Evolutionary conservation across 2,888 invertebrate species (phyloP).

Genomic region (Hypena proboscidalis): DNA sequence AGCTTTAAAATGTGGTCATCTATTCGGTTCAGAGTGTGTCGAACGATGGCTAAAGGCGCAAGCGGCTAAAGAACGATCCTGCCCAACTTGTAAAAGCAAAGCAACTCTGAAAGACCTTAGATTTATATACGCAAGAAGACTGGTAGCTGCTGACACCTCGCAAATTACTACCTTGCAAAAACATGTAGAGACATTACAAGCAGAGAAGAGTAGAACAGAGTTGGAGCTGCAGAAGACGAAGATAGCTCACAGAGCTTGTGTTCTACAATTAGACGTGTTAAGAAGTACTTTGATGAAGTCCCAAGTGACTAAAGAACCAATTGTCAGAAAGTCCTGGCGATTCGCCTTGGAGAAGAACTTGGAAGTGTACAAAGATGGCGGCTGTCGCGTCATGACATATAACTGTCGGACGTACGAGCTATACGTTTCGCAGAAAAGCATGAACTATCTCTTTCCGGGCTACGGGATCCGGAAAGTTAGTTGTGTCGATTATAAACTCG

Average conservation of each 20-base stretch:
- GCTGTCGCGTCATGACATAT: constrained; percentile 92
- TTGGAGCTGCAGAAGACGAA: constrained; percentile 85
- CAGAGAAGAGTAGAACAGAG: constrained; percentile 85
- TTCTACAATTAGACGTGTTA: constrained; percentile 61
- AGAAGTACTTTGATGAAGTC: constrained; percentile 62
- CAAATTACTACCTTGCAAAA: constrained; percentile 89
- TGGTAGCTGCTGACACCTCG: constrained; percentile 91
- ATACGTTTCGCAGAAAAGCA: constrained; percentile 91
- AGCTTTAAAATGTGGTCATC: constrained; percentile 96
- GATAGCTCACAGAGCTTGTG: constrained; percentile 63
- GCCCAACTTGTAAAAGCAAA: constrained; percentile 95
- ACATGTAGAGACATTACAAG: constrained; percentile 84
- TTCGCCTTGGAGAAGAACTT: constrained; percentile 87
- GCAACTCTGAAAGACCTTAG: constrained; percentile 89
- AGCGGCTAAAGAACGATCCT: constrained; percentile 85
- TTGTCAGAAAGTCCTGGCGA: constrained; percentile 59
- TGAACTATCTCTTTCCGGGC: constrained; percentile 89
- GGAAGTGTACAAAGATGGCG: constrained; percentile 88
- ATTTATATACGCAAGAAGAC: constrained; percentile 90
- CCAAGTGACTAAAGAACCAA: constrained; percentile 58
- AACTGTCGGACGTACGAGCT: constrained; percentile 87
- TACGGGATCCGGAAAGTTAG: constrained; percentile 92
- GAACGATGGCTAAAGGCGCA: constrained; percentile 89
- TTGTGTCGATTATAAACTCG: constrained; percentile 86
- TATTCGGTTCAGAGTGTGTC: constrained; percentile 94